Percentiles rank a stretch among this genome's conserved stretches.
Conservation (phyloP, 2,797 vertebrate genomes). For the Salmo trutta region DNA sequence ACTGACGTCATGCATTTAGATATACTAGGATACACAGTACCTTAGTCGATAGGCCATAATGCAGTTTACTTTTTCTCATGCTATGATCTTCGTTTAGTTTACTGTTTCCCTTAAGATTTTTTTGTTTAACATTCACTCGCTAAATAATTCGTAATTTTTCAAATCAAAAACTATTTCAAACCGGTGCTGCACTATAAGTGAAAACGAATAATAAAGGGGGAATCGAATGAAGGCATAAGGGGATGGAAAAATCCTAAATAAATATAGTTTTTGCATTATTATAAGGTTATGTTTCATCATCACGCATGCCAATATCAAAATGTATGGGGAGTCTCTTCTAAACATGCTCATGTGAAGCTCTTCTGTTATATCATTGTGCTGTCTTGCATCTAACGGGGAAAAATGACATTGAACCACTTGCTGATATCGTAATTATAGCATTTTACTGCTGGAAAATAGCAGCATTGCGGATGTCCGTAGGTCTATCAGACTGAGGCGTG, state of each 20-base stretch:
- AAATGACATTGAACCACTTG: conserved; percentile 82
- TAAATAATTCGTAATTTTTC: conserved; percentile 87
- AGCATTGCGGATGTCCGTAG: conserved; percentile 87
- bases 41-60: conserved; percentile 91
- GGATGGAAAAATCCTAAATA: conserved; percentile 57
- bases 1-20: conserved; percentile 96
- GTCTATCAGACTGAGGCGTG: conserved; percentile 1
- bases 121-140: conserved; percentile 93
- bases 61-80: conserved; percentile 96
- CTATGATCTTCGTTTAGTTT: conserved; percentile 92
- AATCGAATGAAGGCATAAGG: conserved; percentile 57
- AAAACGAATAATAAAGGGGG: conserved; percentile 80
- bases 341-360: conserved; percentile 91
- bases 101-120: conserved; percentile 84
- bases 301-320: conserved; percentile 91
- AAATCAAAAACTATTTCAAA: conserved; percentile 83
- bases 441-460: conserved; percentile 87
- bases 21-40: conserved; percentile 92
- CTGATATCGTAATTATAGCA: conserved; percentile 81
- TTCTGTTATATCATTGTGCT: conserved; percentile 83
- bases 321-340: conserved; percentile 81
- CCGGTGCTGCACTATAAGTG: conserved; percentile 96
- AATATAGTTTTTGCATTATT: conserved; percentile 78
- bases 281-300: conserved; percentile 77
- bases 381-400: conserved; percentile 87